These are phyloP conservation scores for Albula goreensis DNA, from an alignment of 2,113 vertebrate genomes.

Conservation along the genomic window DNA sequence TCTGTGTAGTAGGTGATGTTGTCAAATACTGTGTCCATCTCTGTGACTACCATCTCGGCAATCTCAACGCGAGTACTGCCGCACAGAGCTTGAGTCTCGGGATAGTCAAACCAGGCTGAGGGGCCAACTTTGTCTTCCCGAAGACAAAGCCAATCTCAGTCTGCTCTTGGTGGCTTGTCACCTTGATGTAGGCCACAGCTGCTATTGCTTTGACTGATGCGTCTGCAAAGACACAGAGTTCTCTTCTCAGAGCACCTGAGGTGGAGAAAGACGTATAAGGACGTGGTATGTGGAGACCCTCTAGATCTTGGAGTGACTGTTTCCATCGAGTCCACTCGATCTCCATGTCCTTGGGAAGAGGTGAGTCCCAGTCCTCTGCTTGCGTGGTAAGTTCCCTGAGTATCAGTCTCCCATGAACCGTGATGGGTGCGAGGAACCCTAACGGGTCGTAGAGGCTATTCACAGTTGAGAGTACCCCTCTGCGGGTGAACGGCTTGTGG, in stretches of 20 bases:
- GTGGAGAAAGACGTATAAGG: slow-evolving; percentile 22
- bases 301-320: slow-evolving; percentile 4
- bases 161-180: background rate
- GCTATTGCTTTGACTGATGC: slow-evolving; percentile 24
- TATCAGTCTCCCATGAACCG: slow-evolving; percentile 13
- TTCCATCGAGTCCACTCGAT: slow-evolving; percentile 18
- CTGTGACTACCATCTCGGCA: slow-evolving; percentile 11
- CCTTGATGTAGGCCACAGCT: slow-evolving; percentile 14
- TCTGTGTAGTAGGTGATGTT: background rate
- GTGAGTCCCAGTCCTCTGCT: slow-evolving; percentile 27
- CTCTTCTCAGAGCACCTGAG: slow-evolving; percentile 3
- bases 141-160: background rate
- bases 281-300: background rate
- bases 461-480: slow-evolving; percentile 24
- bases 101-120: slow-evolving; percentile 2
- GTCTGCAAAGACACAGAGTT: slow-evolving; percentile 31
- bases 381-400: slow-evolving; percentile 26
- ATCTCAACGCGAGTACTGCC: slow-evolving; percentile 24
- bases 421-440: slow-evolving; percentile 10
- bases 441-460: slow-evolving; percentile 36
- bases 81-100: slow-evolving; percentile 35
- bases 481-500: slow-evolving; percentile 24
- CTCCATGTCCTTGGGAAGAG: slow-evolving; percentile 16
- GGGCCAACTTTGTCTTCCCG: slow-evolving; percentile 26
- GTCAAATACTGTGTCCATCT: background rate